Conservation (phyloP, 2,113 vertebrate genomes). For the Prietella phreatophila region DNA sequence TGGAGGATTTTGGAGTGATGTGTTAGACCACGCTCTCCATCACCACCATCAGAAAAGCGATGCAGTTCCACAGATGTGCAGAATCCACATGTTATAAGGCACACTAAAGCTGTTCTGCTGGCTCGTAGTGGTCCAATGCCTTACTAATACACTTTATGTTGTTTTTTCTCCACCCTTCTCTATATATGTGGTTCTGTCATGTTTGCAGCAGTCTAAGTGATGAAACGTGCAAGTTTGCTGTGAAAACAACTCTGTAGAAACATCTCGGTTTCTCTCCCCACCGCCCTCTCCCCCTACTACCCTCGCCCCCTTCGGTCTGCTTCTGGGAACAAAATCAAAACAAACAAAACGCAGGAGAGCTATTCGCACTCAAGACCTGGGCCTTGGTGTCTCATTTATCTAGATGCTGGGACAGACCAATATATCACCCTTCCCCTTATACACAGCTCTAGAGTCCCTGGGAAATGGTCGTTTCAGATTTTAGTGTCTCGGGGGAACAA, state of each 20-base stretch:
- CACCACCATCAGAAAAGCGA: background rate
- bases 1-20: background rate
- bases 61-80: background rate
- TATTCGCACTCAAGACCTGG: slow-evolving; percentile 63
- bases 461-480: slow-evolving; percentile 59
- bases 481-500: slow-evolving; percentile 65
- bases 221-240: slow-evolving; percentile 21
- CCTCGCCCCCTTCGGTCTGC: slow-evolving; percentile 43
- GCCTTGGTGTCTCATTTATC: slow-evolving; percentile 70
- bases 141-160: background rate
- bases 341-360: slow-evolving; percentile 66
- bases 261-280: background rate
- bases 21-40: background rate
- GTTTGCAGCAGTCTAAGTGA: slow-evolving; percentile 3
- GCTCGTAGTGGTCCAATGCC: background rate
- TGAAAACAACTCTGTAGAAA: slow-evolving; percentile 28
- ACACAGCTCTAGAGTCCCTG: slow-evolving; percentile 47
- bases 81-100: background rate
- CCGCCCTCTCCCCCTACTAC: too few relatives aligned
- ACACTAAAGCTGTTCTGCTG: background rate
- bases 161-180: background rate
- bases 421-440: slow-evolving; percentile 25
- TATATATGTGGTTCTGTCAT: background rate
- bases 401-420: slow-evolving; percentile 45
- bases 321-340: slow-evolving; percentile 76